A percentile compares a stretch with the other conserved stretches of the same genome.
Evolutionary conservation across 1,140 invertebrate species (phyloP).

Genomic region (Drosophila pachea): DNA sequence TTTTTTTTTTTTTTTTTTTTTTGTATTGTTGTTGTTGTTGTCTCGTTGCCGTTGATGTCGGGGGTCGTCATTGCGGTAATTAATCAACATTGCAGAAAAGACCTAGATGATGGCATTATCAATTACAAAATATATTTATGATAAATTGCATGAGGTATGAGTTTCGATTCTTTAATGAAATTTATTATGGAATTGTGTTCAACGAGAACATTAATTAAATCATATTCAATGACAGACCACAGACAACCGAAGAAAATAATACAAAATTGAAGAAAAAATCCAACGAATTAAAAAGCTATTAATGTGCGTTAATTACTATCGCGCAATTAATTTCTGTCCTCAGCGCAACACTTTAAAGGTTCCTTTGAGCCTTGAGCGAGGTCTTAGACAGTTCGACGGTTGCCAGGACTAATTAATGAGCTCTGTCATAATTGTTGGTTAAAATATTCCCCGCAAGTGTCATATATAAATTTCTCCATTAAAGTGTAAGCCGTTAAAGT

Average conservation of each 20-base stretch:
- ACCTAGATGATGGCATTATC: slow-evolving; percentile 71
- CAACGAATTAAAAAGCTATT: slow-evolving; percentile 37
- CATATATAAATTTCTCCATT: too few species aligned
- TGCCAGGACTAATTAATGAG: too few species aligned
- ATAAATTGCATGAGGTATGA: slow-evolving; percentile 59
- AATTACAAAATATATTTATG: slow-evolving; percentile 64
- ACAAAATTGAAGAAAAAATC: slow-evolving; percentile 10
- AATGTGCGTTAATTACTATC: slow-evolving; percentile 37
- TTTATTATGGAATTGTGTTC: slow-evolving; percentile 68
- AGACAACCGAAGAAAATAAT: not conserved
- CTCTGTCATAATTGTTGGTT: too few species aligned
- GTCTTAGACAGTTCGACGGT: too few species aligned
- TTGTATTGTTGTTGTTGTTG: slow-evolving; percentile 37
- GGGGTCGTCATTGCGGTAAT: slow-evolving; percentile 70
- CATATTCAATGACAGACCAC: slow-evolving; percentile 31
- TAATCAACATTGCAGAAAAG: slow-evolving; percentile 66
- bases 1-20: slow-evolving; percentile 10
- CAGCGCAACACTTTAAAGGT: slow-evolving; percentile 1
- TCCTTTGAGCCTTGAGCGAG: too few species aligned
- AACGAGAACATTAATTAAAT: slow-evolving; percentile 63
- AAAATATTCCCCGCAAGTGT: too few species aligned
- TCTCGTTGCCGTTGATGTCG: slow-evolving; percentile 27
- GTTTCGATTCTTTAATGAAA: slow-evolving; percentile 66
- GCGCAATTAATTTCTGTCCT: slow-evolving; percentile 10
- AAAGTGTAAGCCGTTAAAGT: too few species aligned